These are phyloP conservation scores for Smittia aterrima DNA, from an alignment of 2,888 invertebrate species.

Conservation along the genomic window DNA sequence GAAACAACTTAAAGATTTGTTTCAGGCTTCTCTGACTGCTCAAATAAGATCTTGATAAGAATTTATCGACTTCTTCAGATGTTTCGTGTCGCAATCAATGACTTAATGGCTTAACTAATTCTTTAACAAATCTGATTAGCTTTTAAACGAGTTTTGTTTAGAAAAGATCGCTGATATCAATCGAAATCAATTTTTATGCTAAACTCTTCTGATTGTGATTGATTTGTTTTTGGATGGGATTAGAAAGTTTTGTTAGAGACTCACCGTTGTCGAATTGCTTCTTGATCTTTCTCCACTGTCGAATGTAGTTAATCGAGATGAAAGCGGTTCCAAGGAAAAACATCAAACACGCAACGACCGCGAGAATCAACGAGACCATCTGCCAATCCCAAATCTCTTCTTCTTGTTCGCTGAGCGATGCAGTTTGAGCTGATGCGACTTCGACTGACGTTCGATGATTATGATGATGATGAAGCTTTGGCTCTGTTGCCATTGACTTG, in stretches of 20 bases:
- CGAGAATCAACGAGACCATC: slow-evolving; percentile 68
- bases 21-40: no score
- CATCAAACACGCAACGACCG: slow-evolving; percentile 72
- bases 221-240: background rate
- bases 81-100: no score
- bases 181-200: background rate
- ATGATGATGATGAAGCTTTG: slow-evolving; percentile 43
- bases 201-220: background rate
- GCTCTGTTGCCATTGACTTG: slow-evolving; percentile 55
- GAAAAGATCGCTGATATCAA: background rate
- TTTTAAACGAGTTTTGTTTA: no score
- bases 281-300: slow-evolving; percentile 77
- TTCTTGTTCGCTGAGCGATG: slow-evolving; percentile 45
- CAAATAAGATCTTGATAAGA: no score
- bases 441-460: slow-evolving; percentile 47
- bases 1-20: no score
- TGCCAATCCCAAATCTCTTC: slow-evolving; percentile 69
- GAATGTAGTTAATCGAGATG: slow-evolving; percentile 73
- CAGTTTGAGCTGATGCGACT: slow-evolving; percentile 56
- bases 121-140: no score
- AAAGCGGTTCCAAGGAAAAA: slow-evolving; percentile 76
- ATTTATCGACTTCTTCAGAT: no score
- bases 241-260: slow-evolving; percentile 46
- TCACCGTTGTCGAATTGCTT: slow-evolving; percentile 75
- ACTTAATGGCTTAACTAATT: no score